Percentiles rank a stretch among this genome's conserved stretches.
These are phyloP conservation scores for Drosophila suboccidentalis DNA, from an alignment of 2,888 invertebrate species.

Conservation along the genomic window DNA sequence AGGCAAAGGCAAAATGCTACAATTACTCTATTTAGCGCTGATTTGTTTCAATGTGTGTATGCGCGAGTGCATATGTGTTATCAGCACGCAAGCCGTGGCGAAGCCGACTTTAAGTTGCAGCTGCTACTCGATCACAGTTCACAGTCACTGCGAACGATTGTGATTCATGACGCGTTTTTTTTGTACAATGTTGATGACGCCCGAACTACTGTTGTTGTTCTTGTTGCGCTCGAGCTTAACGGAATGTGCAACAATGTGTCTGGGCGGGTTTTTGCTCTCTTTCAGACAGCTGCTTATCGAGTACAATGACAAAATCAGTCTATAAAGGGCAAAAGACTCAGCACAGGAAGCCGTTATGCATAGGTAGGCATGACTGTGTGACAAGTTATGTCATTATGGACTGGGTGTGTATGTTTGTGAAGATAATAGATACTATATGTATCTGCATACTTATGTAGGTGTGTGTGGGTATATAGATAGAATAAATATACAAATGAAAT, in stretches of 20 bases:
- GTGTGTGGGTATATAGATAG: slow-evolving; percentile 10
- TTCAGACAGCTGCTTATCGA: slow-evolving; percentile 32
- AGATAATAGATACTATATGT: slow-evolving; percentile 19
- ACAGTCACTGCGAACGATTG: slow-evolving; percentile 47
- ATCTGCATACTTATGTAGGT: neutral
- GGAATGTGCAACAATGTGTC: slow-evolving; percentile 38
- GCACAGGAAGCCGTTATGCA: slow-evolving; percentile 44
- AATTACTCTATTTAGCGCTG: slow-evolving; percentile 54
- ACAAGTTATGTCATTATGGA: slow-evolving; percentile 57
- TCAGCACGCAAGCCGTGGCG: slow-evolving; percentile 50
- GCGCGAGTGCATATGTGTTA: slow-evolving; percentile 48
- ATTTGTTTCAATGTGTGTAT: slow-evolving; percentile 30
- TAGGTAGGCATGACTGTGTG: slow-evolving; percentile 25
- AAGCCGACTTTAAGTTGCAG: slow-evolving; percentile 41
- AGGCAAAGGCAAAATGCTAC: slow-evolving; percentile 50
- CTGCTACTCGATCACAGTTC: slow-evolving; percentile 29
- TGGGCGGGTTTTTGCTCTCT: slow-evolving; percentile 1
- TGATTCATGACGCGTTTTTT: slow-evolving; percentile 71
- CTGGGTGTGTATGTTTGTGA: slow-evolving; percentile 34
- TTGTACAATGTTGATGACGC: slow-evolving; percentile 41
- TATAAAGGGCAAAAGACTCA: slow-evolving; percentile 48
- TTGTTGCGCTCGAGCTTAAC: neutral
- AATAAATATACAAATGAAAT: slow-evolving; percentile 28
- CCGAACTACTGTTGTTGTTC: slow-evolving; percentile 7
- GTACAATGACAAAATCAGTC: slow-evolving; percentile 54